Evolutionary conservation across 2,797 vertebrate genomes (phyloP).

Genomic region (Eulemur coronatus): DNA sequence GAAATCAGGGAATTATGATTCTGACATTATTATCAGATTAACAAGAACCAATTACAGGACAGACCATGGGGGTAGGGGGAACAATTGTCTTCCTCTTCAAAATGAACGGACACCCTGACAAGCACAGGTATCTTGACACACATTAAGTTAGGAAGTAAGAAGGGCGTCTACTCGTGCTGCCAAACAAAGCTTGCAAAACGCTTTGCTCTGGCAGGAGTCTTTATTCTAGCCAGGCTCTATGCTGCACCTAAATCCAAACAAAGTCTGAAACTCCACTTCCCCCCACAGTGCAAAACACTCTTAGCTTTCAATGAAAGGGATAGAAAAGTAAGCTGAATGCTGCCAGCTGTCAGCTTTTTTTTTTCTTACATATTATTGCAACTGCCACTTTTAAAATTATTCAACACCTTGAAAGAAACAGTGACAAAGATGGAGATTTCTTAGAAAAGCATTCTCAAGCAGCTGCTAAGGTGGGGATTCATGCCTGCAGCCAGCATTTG

Average conservation of each 20-base stretch:
- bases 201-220: not conserved
- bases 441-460: slow-evolving; percentile 60
- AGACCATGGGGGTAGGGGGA: not conserved
- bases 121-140: not conserved
- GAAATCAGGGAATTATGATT: not conserved
- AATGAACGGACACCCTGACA: not conserved
- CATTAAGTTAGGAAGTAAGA: not conserved
- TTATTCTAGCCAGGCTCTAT: slow-evolving; percentile 7
- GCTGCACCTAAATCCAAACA: slow-evolving; percentile 47
- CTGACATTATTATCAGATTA: not conserved
- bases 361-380: slow-evolving; percentile 35
- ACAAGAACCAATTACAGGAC: not conserved
- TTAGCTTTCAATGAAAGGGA: slow-evolving; percentile 53
- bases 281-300: not conserved
- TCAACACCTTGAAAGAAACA: slow-evolving; percentile 72
- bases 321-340: slow-evolving; percentile 42
- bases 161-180: not conserved
- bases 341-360: slow-evolving; percentile 41
- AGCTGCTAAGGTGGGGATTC: slow-evolving; percentile 16
- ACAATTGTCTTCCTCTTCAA: not conserved
- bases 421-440: slow-evolving; percentile 64
- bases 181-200: not conserved
- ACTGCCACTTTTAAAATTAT: slow-evolving; percentile 74
- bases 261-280: not conserved
- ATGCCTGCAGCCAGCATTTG: not conserved